Percentiles rank a stretch among this genome's conserved stretches.
Evolutionary conservation across 1,140 invertebrate genomes (phyloP).

Genomic region (Bombus confusus): DNA sequence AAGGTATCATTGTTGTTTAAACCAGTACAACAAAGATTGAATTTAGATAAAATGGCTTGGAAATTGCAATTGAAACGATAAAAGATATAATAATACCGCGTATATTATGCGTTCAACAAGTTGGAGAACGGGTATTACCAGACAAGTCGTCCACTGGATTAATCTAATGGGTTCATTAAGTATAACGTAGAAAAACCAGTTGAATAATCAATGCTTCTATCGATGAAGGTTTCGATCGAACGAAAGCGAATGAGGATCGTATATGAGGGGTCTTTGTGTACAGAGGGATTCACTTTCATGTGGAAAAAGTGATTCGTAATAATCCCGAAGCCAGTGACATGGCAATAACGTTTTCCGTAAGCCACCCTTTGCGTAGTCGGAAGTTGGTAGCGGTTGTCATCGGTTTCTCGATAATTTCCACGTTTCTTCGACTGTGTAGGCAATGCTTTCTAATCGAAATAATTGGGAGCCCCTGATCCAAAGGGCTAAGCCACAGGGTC

Average conservation of each 20-base stretch:
- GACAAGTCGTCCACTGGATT: neutral
- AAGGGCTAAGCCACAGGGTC: constrained; percentile 58
- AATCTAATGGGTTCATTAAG: neutral
- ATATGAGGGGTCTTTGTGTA: constrained; percentile 16
- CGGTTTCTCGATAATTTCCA: constrained; percentile 16
- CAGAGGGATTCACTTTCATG: constrained; percentile 73
- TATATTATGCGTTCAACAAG: neutral
- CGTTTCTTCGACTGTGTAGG: neutral
- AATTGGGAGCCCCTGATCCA: constrained; percentile 61
- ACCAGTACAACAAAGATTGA: neutral
- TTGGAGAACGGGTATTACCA: neutral
- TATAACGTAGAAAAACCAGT: neutral
- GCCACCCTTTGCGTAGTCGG: constrained; percentile 64
- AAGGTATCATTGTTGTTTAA: neutral
- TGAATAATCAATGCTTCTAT: neutral
- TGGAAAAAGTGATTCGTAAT: constrained; percentile 78
- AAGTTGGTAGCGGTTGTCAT: constrained; percentile 58
- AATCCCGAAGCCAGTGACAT: constrained; percentile 76
- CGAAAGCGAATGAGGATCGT: neutral
- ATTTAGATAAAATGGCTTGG: no score
- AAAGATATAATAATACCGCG: neutral
- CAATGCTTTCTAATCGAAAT: neutral
- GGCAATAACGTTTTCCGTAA: constrained; percentile 75
- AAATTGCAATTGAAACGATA: neutral
- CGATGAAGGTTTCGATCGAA: neutral